Base-by-base conservation (phyloP, 2,888 invertebrate genomes). In the Papilio gigon region DNA sequence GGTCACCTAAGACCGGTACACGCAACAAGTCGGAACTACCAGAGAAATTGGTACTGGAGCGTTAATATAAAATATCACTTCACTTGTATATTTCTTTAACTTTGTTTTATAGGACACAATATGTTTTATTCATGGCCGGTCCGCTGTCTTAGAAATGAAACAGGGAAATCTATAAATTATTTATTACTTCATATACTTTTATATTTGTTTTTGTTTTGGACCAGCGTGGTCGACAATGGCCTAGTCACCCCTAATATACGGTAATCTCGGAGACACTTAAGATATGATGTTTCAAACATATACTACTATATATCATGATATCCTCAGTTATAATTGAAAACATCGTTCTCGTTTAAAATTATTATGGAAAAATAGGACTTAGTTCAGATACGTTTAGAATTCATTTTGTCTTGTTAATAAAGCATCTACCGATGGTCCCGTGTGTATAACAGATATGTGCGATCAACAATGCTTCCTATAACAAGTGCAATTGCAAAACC, bases 151-250 rank as follows among this genome's bases (percentile, higher is more conserved):
- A 14, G 62, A 4, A 14, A 44, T 27, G 17, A 17, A 12, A 44
- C 20, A 20, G 42, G 17, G 30, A 44, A 17, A 62, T 47, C 17
- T 62, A 42, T 62, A 44, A 62, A 44, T 62, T 20, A 62, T 62
- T 62, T 44, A 62, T 62, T 33, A 20, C 33, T 62, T 47, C n/a
- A 9, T 30, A 20, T n/a, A 62, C 14, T 56, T 5, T 9, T 56
- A 30, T 25, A 53, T 30, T 47, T 20, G 14, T 61, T 12, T 30
- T 44, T 44, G 27, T 30, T 11, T 40, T 33, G n/a, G n/a, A n/a
- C n/a, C n/a, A n/a, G n/a, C n/a, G n/a, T n/a, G n/a, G n/a, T n/a
- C n/a, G n/a, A n/a, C n/a, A n/a, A n/a, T n/a, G n/a, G n/a, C n/a
- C n/a, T n/a, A n/a, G n/a, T n/a, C n/a, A n/a, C n/a, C n/a, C n/a